Base-by-base conservation (phyloP, 2,888 invertebrate species). In the Congeria kusceri region DNA sequence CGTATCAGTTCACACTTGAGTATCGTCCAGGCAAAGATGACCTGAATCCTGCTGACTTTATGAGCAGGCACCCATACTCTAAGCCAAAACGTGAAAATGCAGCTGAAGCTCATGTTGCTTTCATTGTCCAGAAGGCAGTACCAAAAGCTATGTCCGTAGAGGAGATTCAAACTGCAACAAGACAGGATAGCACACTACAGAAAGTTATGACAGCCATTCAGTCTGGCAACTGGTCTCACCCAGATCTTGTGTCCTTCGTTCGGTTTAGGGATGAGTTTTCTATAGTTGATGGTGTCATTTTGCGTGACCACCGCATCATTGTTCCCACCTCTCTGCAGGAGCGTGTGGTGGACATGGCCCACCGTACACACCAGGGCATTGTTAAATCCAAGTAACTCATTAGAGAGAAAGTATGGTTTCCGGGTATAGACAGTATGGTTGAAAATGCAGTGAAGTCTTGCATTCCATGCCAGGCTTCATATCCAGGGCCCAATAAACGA, bases 41-140 rank as follows among this genome's bases (percentile, higher is more conserved):
- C 11, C 56, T 56, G 23, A 87, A 86, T 68, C 78, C 83, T 49
- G 84, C 87, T 32, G 86, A 87, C 64, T 86, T 77, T 58, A 78
- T 85, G 59, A 63, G 65, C 49, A 74, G 82, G 53, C 85, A 87
- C 23, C 86, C 87, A 39, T 74, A 83, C 27, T 28, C 20, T 11
- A 13, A 65, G n/a, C 59, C 66, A 13, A 53, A 56, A 13, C 23
- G 32, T 13, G 65, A 79, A n/a, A 80, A 68, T 57, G 70, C 67
- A 29, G 77, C 80, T 15, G 82, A 84, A 46, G 80, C 74, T 23
- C 83, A 72, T 63, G 64, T 80, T 46, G 58, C 71, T 2, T 80
- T 68, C 58, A 56, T 83, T 9, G 29, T 59, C 1, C 61, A 63
- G 28, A 29, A 79, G 67, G 61, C 84, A 20, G 76, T 80, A 3